Evolutionary conservation across 2,797 vertebrate genomes (phyloP).

Genomic region (Tenualosa ilisha): DNA sequence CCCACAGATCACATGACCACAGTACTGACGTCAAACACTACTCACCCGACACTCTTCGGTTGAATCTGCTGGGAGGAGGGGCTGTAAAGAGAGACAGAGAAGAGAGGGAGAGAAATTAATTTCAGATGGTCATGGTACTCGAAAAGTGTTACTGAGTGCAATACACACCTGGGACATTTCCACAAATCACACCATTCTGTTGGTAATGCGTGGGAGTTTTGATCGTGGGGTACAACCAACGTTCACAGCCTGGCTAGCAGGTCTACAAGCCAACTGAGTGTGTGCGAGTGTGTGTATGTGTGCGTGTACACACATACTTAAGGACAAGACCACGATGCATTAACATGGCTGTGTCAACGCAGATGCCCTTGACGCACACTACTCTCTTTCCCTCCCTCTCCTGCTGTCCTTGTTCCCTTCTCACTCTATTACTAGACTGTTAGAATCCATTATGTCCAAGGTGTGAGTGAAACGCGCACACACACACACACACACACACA

Average conservation of each 20-base stretch:
- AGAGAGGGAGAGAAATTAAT: constrained; percentile 25
- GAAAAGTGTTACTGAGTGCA: constrained; percentile 3
- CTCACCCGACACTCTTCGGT: constrained; percentile 96
- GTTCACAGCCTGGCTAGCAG: constrained; percentile 25
- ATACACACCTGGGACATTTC: constrained; percentile 29
- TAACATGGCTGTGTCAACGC: constrained; percentile 41
- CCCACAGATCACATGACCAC: constrained; percentile 54
- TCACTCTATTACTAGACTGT: constrained; percentile 41
- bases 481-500: background rate
- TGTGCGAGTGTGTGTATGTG: constrained; percentile 48
- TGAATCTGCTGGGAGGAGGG: constrained; percentile 88
- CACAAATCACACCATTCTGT: constrained; percentile 30
- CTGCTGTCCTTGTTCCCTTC: constrained; percentile 8
- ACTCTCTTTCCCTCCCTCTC: constrained; percentile 29
- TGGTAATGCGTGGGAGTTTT: constrained; percentile 48
- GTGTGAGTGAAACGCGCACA: constrained; percentile 45
- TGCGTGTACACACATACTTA: background rate
- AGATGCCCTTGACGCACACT: constrained; percentile 19
- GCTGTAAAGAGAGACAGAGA: constrained; percentile 75
- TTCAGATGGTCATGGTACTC: constrained; percentile 39
- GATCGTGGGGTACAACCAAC: constrained; percentile 39
- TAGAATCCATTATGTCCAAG: constrained; percentile 52
- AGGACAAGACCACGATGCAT: background rate
- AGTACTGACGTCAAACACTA: constrained; percentile 68
- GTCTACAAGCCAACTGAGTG: background rate